Base-by-base conservation (phyloP, 1,140 invertebrate species). In the Anadara kagoshimensis region DNA sequence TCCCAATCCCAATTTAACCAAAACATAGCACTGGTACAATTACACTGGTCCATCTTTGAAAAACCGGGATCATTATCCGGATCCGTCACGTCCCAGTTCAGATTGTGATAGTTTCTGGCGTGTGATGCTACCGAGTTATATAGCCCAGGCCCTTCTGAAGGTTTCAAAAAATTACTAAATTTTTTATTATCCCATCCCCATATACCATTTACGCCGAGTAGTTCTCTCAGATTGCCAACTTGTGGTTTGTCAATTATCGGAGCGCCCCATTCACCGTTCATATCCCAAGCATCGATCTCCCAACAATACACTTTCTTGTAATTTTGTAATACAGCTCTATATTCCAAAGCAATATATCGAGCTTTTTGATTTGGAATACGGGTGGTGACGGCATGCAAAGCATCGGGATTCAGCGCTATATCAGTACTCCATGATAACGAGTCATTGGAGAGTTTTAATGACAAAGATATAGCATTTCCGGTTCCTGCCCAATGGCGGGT, bases 1-100 rank as follows among this genome's bases (percentile, higher is more conserved):
- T 83, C 82, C 14, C 1, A 74, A 43, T 83, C 82, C 82, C 82
- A 83, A 64, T 83, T 82, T 22, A 83, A 29, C 82, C 82, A 83
- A 24, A 69, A 59, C 44, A 65, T 71, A 5, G 80, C 76, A 12
- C 80, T 71, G 2, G 82, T 83, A 16, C 82, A 80, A 18, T 78
- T 44, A 8, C 74, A 72, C 18, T 63, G 20, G 14, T 66, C 80
- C 82, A 83, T 83, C 54, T 71, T 14, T 5, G 16, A 22, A 66
- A 73, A 83, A 29, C 78, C 72, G 7, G 82, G 78, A 29, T 73
- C 74, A 29, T 71, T 53, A 45, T 76, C 76, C 0, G 82, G 80
- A 56, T 76, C 76, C 11, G 41, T 64, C 5, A 83, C 70, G 45
- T 83, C 82, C 82, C 82, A 83, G 45, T 77, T 58, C 7, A 83